Evolutionary conservation across 2,888 invertebrate species (phyloP), one percentile per base, ranked within the genome.

Genomic region (Diaphora mendica): DNA sequence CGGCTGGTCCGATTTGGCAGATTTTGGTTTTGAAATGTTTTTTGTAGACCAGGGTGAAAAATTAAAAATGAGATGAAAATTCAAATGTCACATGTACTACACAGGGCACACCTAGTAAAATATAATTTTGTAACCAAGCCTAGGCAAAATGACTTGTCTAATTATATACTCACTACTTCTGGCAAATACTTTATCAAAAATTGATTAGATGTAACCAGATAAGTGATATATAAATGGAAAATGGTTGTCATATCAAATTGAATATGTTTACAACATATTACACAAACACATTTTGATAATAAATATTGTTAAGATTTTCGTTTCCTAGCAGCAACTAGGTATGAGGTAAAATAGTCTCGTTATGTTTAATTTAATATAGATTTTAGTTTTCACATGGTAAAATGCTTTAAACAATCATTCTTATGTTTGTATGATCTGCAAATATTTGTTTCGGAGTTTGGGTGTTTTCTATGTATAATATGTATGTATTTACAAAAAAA

Each of bases 201-300:
- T 72, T 42, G 62, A 80, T 80, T 82, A 80, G 55, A 68, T 74
- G 64, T 71, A 67, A 80, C 55, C 72, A 71, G 66, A 71, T 79
- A 66, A 74, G 73, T 62, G 5, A 5, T 30, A 30, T 30, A 30
- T 62, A 17, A 62, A 62, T 62, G 30, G 62, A 62, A 62, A 62
- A 62, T 62, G 23, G 20, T 30, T n/a, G 48, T 33, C 23, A 67
- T 48, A 48, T 20, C 48, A 20, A 48, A 23, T 33, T 67, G 48
- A 48, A 62, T 62, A 17, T 62, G 62, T 62, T 15, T 62, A 62
- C 62, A 30, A 62, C 62, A 62, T 55, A 55, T 55, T 55, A 55
- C 2, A 59, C 59, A 59, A 59, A 30, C 4, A 26, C 30, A 59
- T 59, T 30, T 7, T 7, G 62, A 62, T 62, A 17, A 30, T 62